phyloP scores from a whole-genome alignment of 2,888 invertebrate genomes.

The Trachelus tabidus region DNA sequence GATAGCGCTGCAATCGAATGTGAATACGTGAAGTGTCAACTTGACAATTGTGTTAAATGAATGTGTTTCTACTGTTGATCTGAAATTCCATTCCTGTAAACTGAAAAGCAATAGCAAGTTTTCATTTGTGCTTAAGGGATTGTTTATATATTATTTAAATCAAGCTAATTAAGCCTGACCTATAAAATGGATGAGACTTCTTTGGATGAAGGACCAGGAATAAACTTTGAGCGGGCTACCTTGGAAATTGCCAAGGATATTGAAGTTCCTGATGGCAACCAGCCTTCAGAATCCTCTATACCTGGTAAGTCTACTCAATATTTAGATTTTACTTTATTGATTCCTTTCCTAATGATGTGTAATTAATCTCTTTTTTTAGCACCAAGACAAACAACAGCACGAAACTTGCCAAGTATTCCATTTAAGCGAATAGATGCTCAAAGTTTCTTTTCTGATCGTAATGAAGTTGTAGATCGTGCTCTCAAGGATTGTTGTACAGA shows the following conservation, averaged over 20 bases:
- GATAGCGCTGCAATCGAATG: too few relatives aligned
- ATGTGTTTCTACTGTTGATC: neutral
- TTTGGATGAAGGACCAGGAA: conserved; percentile 50
- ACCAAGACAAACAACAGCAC: neutral
- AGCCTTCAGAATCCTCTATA: neutral
- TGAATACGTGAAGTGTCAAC: too few relatives aligned
- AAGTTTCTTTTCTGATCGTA: conserved; percentile 79
- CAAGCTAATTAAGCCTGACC: neutral
- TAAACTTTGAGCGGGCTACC: conserved; percentile 50
- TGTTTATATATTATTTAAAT: neutral
- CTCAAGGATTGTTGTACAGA: conserved; percentile 77
- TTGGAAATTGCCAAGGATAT: conserved; percentile 47
- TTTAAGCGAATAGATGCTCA: conserved; percentile 68
- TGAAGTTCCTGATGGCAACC: conserved; percentile 19
- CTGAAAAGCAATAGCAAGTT: neutral
- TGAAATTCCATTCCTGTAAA: neutral
- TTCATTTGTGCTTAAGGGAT: neutral
- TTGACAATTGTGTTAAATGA: neutral
- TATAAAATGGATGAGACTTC: conserved; percentile 27
- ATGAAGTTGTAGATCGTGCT: conserved; percentile 79
- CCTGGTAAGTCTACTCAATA: neutral
- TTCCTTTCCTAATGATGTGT: neutral
- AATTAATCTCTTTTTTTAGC: neutral
- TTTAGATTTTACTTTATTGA: neutral
- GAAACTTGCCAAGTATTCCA: conserved; percentile 40